phyloP scores from a whole-genome alignment of 1,140 invertebrate genomes.

The Drosophila nannoptera region DNA sequence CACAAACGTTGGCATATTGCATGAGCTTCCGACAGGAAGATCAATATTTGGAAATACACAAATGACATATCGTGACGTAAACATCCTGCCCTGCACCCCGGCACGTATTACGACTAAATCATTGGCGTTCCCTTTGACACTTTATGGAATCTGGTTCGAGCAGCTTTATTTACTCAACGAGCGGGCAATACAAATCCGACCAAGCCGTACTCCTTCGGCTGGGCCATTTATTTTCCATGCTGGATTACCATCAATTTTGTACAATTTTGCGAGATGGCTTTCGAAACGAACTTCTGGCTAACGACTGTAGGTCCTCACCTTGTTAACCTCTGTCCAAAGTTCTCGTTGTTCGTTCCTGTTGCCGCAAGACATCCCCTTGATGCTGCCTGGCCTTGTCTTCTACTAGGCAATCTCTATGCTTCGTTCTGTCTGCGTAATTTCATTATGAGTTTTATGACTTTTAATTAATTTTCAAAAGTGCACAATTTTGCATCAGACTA shows the following conservation, averaged over 20 bases:
- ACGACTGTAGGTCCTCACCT: slow-evolving; percentile 13
- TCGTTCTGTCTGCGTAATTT: slow-evolving; percentile 62
- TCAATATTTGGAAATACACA: background rate
- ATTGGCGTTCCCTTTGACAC: background rate
- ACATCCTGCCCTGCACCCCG: background rate
- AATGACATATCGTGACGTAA: background rate
- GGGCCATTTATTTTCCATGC: background rate
- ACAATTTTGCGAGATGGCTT: slow-evolving; percentile 19
- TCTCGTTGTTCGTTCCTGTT: slow-evolving; percentile 21
- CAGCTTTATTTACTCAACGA: background rate
- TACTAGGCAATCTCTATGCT: background rate
- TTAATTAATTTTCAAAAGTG: slow-evolving; percentile 73
- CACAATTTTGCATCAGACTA: slow-evolving; percentile 62
- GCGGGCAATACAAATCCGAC: background rate
- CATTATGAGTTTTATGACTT: slow-evolving; percentile 75
- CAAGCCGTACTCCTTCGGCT: background rate
- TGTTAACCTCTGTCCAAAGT: slow-evolving; percentile 22
- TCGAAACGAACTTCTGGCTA: slow-evolving; percentile 42
- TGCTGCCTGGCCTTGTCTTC: slow-evolving; percentile 29
- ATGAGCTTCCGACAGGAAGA: background rate
- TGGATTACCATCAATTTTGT: background rate
- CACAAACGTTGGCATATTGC: background rate
- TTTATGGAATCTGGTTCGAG: background rate
- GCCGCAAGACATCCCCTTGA: slow-evolving; percentile 23
- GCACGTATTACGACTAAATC: background rate